Conservation (phyloP, 1,140 invertebrate genomes). For the Drepana arcuata region DNA sequence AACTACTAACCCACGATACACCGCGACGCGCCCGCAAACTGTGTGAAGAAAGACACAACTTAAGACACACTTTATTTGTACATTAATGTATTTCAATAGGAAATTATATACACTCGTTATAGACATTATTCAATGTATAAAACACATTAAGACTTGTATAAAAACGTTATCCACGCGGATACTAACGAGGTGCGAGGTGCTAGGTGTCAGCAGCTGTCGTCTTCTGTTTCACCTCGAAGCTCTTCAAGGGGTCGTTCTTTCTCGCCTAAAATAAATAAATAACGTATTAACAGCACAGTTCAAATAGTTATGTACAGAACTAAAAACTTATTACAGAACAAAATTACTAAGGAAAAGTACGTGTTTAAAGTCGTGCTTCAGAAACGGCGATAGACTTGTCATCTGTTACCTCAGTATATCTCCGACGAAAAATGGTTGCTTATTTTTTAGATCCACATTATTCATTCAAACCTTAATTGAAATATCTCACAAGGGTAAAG, state of each 20-base stretch:
- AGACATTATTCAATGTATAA: constrained; percentile 3
- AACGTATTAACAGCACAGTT: background rate
- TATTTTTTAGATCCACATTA: too few species aligned
- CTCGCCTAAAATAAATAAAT: constrained; percentile 43
- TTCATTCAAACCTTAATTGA: too few species aligned
- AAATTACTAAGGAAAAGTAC: too few species aligned
- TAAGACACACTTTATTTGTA: constrained; percentile 32
- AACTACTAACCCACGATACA: too few species aligned
- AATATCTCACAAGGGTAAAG: too few species aligned
- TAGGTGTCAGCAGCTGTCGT: constrained; percentile 26
- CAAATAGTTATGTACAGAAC: too few species aligned
- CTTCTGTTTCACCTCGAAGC: constrained; percentile 42
- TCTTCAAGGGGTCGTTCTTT: constrained; percentile 53
- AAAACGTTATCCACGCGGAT: constrained; percentile 16
- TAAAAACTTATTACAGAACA: too few species aligned
- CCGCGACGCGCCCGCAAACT: constrained; percentile 21
- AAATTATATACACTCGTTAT: constrained; percentile 15
- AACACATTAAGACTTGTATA: too few species aligned
- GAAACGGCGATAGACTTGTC: too few species aligned
- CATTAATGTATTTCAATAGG: constrained; percentile 8
- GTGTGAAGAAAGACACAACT: constrained; percentile 33
- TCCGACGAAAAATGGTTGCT: too few species aligned
- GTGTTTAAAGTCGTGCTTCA: too few species aligned
- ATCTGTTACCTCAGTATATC: too few species aligned
- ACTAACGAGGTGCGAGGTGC: constrained; percentile 37